Conservation (phyloP, 2,888 invertebrate species). For the Tineola bisselliella region DNA sequence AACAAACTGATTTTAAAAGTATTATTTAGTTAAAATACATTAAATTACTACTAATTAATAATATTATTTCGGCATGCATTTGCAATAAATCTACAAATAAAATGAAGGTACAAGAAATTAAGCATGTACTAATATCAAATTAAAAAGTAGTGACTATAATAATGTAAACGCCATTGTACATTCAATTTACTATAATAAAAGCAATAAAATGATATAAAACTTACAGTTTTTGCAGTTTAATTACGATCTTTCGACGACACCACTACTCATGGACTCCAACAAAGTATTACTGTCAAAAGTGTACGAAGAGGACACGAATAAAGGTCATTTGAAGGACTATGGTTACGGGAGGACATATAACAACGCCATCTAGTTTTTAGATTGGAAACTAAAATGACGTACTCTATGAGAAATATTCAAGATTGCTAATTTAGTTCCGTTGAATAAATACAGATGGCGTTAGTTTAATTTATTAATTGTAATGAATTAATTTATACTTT, state of each 20-base stretch:
- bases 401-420: neutral
- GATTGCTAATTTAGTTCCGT: neutral
- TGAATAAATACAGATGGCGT: neutral
- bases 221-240: conserved; percentile 27
- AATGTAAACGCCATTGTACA: neutral
- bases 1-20: too few species aligned
- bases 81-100: too few species aligned
- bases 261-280: conserved; percentile 51
- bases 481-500: too few species aligned
- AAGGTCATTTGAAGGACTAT: conserved; percentile 65
- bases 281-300: conserved; percentile 43
- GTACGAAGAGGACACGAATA: conserved; percentile 44
- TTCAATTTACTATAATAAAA: neutral
- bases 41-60: too few species aligned
- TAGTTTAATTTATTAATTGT: neutral
- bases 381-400: neutral
- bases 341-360: neutral
- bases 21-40: too few species aligned
- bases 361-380: conserved; percentile 20
- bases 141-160: too few species aligned
- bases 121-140: too few species aligned
- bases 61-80: too few species aligned
- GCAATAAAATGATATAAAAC: conserved; percentile 17
- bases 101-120: neutral
- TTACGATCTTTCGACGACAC: conserved; percentile 29